These are phyloP conservation scores for Apodemia hepburni DNA, from an alignment of 2,888 invertebrate genomes.

Conservation along the genomic window DNA sequence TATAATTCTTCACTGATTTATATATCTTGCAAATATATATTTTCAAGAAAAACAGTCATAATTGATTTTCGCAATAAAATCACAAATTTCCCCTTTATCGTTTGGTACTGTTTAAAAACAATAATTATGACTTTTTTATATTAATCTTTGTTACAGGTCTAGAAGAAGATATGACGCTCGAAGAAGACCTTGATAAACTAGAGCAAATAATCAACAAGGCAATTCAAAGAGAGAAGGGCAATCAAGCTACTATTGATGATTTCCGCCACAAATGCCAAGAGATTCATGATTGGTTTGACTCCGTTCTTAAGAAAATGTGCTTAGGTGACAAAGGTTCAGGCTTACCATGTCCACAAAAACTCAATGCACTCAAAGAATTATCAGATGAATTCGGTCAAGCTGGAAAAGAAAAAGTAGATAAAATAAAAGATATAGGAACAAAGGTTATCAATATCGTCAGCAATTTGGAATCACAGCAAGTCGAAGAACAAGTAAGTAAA, in stretches of 20 bases:
- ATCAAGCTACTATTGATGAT: slow-evolving; percentile 88
- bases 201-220: slow-evolving; percentile 86
- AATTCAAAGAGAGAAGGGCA: slow-evolving; percentile 87
- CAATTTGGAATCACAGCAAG: slow-evolving; percentile 93
- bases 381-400: slow-evolving; percentile 86
- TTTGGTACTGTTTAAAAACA: too few relatives aligned
- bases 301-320: slow-evolving; percentile 89
- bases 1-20: too few relatives aligned
- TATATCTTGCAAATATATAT: too few relatives aligned
- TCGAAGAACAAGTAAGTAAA: slow-evolving; percentile 87
- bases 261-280: slow-evolving; percentile 88
- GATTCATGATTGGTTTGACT: slow-evolving; percentile 91
- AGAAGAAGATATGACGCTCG: slow-evolving; percentile 85
- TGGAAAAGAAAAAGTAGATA: slow-evolving; percentile 85
- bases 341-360: slow-evolving; percentile 89
- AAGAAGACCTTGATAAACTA: slow-evolving; percentile 85
- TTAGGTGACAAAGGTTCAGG: slow-evolving; percentile 92
- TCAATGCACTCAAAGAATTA: slow-evolving; percentile 86
- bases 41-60: too few relatives aligned
- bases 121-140: too few relatives aligned
- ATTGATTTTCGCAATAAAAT: too few relatives aligned
- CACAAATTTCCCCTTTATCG: too few relatives aligned
- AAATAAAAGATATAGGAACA: slow-evolving; percentile 84
- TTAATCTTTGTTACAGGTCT: slow-evolving; percentile 49
- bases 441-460: slow-evolving; percentile 90